Conservation (phyloP, 2,888 invertebrate genomes). For the Phalera bucephala region DNA sequence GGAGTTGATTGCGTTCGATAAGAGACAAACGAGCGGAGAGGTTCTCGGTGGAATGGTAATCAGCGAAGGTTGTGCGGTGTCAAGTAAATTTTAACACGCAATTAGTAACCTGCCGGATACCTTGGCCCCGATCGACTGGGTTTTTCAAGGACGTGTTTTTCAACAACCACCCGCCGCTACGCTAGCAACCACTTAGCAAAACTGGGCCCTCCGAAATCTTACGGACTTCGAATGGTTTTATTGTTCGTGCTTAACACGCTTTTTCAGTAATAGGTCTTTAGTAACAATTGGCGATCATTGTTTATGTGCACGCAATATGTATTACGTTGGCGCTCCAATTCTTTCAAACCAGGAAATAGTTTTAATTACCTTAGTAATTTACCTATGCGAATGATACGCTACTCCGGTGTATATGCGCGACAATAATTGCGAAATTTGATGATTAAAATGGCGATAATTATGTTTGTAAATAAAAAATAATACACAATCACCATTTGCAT, state of each 20-base stretch:
- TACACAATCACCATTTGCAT: slow-evolving; percentile 5
- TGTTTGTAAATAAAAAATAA: slow-evolving; percentile 12
- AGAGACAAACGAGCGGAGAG: slow-evolving; percentile 29
- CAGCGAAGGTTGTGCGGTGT: slow-evolving; percentile 72
- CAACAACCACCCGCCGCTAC: slow-evolving; percentile 33
- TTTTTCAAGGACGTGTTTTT: slow-evolving; percentile 54
- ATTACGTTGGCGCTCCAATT: slow-evolving; percentile 51
- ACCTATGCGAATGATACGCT: slow-evolving; percentile 9
- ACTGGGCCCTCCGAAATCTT: too few relatives aligned
- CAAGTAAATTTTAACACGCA: slow-evolving; percentile 80
- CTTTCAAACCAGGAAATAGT: slow-evolving; percentile 48
- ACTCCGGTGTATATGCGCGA: slow-evolving; percentile 2
- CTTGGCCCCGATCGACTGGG: slow-evolving; percentile 70
- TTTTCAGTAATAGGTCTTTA: slow-evolving; percentile 55
- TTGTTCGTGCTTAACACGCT: slow-evolving; percentile 53
- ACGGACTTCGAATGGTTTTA: slow-evolving; percentile 54
- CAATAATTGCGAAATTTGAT: slow-evolving; percentile 5
- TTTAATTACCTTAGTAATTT: slow-evolving; percentile 26
- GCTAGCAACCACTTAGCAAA: slow-evolving; percentile 33
- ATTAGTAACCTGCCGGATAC: slow-evolving; percentile 69
- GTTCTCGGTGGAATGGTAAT: slow-evolving; percentile 47
- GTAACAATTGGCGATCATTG: slow-evolving; percentile 63
- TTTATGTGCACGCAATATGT: slow-evolving; percentile 67
- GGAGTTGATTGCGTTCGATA: slow-evolving; percentile 38
- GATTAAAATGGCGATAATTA: slow-evolving; percentile 5